Evolutionary conservation across 2,797 vertebrate species (phyloP).

Genomic region (Muscicapa striata): DNA sequence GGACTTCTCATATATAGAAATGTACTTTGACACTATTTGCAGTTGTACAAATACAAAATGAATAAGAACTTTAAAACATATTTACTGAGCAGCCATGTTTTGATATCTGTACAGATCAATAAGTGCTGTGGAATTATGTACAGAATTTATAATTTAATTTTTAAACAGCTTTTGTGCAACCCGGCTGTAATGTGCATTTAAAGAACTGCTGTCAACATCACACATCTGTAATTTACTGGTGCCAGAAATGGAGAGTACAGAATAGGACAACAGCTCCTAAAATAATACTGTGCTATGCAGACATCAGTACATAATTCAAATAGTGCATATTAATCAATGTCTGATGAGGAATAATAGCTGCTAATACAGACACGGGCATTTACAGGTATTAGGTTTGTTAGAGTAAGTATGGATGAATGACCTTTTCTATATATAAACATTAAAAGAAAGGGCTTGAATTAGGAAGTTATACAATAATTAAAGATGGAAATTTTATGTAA

Average conservation of each 20-base stretch:
- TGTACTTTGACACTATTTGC: conserved; percentile 53
- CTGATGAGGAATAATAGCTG: conserved; percentile 65
- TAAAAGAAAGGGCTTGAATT: neutral
- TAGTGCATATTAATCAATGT: conserved; percentile 67
- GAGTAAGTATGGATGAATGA: neutral
- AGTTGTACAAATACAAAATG: conserved; percentile 60
- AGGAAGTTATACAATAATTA: neutral
- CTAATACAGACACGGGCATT: conserved; percentile 34
- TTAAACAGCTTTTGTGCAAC: conserved; percentile 51
- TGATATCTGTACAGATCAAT: conserved; percentile 26
- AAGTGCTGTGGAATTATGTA: conserved; percentile 43
- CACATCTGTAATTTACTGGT: conserved; percentile 16
- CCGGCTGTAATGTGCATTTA: conserved; percentile 41
- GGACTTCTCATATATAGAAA: conserved; percentile 63
- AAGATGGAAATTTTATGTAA: neutral
- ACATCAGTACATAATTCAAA: conserved; percentile 59
- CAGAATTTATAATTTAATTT: conserved; percentile 23
- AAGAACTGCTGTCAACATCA: conserved; percentile 40
- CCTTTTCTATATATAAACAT: conserved; percentile 38
- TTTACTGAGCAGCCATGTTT: conserved; percentile 50
- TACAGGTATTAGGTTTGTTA: conserved; percentile 40
- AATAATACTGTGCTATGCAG: conserved; percentile 66
- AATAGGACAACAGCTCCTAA: conserved; percentile 56
- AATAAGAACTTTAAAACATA: conserved; percentile 47
- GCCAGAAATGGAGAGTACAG: conserved; percentile 30